Percentiles rank a stretch among this genome's conserved stretches.
Evolutionary conservation across 1,140 invertebrate genomes (phyloP).

Genomic region (Lithobius niger): DNA sequence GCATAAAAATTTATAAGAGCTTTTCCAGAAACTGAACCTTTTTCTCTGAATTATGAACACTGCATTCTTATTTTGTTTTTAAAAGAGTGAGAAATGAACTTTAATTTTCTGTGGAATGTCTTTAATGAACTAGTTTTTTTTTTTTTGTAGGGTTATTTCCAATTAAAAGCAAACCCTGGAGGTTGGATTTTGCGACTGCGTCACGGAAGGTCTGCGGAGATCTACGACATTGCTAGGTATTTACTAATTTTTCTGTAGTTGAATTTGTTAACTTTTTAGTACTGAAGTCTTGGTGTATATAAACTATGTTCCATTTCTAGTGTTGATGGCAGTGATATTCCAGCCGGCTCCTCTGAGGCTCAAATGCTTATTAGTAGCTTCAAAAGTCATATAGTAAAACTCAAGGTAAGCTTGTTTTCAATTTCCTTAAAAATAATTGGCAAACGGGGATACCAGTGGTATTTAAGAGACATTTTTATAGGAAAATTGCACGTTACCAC

Average conservation of each 20-base stretch:
- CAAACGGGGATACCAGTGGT: too few relatives aligned
- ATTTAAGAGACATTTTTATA: too few relatives aligned
- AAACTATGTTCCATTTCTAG: constrained; percentile 29
- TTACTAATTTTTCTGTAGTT: constrained; percentile 1
- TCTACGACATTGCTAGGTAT: constrained; percentile 54
- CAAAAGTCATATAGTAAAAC: constrained; percentile 75
- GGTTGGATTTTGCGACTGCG: constrained; percentile 75
- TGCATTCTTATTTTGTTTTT: too few relatives aligned
- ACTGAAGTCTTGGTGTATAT: too few relatives aligned
- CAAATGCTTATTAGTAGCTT: constrained; percentile 78
- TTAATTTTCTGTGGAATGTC: neutral
- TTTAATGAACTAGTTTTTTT: constrained; percentile 11
- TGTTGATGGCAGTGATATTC: constrained; percentile 59
- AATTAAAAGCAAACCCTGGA: constrained; percentile 94
- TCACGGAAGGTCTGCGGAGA: constrained; percentile 83
- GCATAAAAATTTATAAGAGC: too few relatives aligned
- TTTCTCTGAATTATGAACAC: too few relatives aligned
- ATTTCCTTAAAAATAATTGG: too few relatives aligned
- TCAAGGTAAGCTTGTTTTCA: constrained; percentile 40
- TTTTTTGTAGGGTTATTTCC: constrained; percentile 63
- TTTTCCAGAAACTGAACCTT: too few relatives aligned
- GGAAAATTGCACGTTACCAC: too few relatives aligned
- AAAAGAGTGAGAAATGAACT: too few relatives aligned
- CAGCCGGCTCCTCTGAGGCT: constrained; percentile 35
- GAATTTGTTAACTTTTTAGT: too few relatives aligned